phyloP scores from a whole-genome alignment of 2,888 invertebrate species.

The Helleia helle region DNA sequence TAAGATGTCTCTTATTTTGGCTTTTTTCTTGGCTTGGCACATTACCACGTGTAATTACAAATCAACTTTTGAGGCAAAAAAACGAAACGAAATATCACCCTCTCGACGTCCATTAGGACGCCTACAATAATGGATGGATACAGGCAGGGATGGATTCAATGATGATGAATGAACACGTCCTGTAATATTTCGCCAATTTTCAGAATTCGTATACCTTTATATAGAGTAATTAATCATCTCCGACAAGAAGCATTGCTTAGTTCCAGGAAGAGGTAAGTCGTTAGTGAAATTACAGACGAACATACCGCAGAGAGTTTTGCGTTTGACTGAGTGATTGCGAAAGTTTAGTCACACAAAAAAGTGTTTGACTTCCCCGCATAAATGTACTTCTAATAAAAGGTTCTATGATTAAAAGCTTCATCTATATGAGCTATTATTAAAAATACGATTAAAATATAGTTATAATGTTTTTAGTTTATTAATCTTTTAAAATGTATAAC shows the following conservation, averaged over 20 bases:
- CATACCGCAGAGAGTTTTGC: conserved; percentile 1
- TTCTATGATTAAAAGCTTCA: background rate
- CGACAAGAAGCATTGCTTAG: background rate
- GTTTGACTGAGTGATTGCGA: conserved; percentile 5
- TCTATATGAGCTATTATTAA: no score
- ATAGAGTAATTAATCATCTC: no score
- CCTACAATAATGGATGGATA: background rate
- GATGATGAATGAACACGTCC: background rate
- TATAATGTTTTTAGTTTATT: no score
- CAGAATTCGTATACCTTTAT: background rate
- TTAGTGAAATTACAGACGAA: conserved; percentile 5
- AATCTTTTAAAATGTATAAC: no score
- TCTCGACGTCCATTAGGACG: no score
- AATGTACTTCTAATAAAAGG: background rate
- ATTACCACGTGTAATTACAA: no score
- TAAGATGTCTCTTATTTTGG: no score
- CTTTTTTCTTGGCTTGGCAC: no score
- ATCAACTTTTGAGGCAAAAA: no score
- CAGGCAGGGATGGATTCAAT: no score
- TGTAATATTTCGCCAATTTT: background rate
- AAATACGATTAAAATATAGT: no score
- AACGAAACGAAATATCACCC: no score
- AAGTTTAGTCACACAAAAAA: conserved; percentile 5
- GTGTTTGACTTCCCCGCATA: background rate
- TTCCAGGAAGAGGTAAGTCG: background rate